Evolutionary conservation across 2,888 invertebrate species (phyloP), one percentile per base, ranked within the genome.

Genomic region (Microplitis manilae): DNA sequence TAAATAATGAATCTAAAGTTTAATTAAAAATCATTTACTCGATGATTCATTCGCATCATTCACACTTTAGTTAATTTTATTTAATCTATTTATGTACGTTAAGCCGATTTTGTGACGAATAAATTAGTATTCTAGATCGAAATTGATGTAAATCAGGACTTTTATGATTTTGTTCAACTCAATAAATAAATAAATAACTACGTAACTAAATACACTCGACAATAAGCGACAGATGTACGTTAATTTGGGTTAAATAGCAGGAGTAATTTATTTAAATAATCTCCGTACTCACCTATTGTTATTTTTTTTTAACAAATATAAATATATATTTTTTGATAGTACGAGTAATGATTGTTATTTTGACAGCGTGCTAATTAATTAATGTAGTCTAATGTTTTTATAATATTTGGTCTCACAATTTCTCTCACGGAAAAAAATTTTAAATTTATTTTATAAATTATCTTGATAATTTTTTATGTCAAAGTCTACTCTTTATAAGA

Each of bases 111-210:
- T 68, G 64, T 67, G 68, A 17, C 78, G 72, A 76, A 81, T 75
- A 80, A 86, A 87, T 86, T 86, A 86, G 86, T 85, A 86, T 88
- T 88, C 87, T 86, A 86, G 83, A 87, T 87, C 85, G 88, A 88
- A 87, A 88, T 88, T 88, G 87, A 86, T 86, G 81, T 82, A 79
- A 83, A 84, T 77, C 76, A 82, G 80, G 81, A 83, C 84, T 83
- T 81, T 76, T 70, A 80, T 73, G 75, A 17, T 40, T 62, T 71
- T 13, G 2, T 50, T 50, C 2, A 0, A 13, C 9, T 50, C 13
- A 50, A 9, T 50, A 50, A 1, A 2, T 50, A 4, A 13, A 50
- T 50, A 6, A 50, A 13, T 50, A 13, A 50, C 9, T 50, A 50
- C 9, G 13, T 50, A 50, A 50, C 9, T 4, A 13, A 13, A 50